Conservation (phyloP, 2,113 vertebrate species). For the Toxostoma redivivum region DNA sequence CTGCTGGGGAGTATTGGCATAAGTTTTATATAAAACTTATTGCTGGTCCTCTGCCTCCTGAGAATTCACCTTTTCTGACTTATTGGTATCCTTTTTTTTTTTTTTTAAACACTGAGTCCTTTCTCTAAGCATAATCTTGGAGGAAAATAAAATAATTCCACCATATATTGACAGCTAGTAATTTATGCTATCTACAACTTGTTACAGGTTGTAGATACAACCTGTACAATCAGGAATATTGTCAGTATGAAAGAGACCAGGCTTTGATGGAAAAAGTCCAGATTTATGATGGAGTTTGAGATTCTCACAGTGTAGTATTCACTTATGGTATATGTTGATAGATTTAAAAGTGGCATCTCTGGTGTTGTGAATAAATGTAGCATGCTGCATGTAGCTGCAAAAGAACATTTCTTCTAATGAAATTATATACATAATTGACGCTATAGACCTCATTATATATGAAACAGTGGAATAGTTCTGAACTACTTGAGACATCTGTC, state of each 20-base stretch:
- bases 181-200: background rate
- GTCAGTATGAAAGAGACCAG: background rate
- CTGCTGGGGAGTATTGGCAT: background rate
- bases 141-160: background rate
- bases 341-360: background rate
- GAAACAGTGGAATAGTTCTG: background rate
- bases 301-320: background rate
- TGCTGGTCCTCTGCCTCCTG: background rate
- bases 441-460: background rate
- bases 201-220: no score
- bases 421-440: conserved; percentile 2
- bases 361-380: background rate
- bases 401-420: background rate
- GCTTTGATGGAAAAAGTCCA: background rate
- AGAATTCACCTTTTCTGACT: background rate
- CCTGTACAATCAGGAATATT: background rate
- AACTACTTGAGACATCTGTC: background rate
- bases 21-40: background rate
- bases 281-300: background rate
- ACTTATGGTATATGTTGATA: background rate
- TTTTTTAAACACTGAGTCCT: background rate
- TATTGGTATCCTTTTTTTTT: background rate
- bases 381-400: background rate
- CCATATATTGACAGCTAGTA: background rate
- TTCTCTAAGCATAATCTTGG: background rate